Evolutionary conservation across 2,888 invertebrate species (phyloP), one percentile per base, ranked within the genome.

Genomic region (Lochmaea capreae): DNA sequence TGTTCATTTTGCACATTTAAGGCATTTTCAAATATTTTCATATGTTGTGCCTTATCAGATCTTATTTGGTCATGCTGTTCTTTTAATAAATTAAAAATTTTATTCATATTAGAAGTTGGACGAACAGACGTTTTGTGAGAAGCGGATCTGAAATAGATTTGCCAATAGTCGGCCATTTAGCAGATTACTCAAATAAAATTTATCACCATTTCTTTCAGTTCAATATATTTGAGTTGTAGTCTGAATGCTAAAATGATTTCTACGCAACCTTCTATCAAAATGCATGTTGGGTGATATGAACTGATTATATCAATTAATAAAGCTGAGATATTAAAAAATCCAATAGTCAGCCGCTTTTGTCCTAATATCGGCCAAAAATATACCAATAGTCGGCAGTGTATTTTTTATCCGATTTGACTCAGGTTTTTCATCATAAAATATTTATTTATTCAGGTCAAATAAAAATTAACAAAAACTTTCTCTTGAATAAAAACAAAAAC

Each of bases 131-230:
- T n/a, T n/a, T n/a, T n/a, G n/a, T n/a, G n/a, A n/a, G n/a, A n/a
- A n/a, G n/a, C n/a, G n/a, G n/a, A n/a, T n/a, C n/a, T n/a, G n/a
- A n/a, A n/a, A n/a, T 57, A 57, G 18, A 57, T 57, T 3, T 18
- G 18, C 18, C 57, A 57, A 57, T 10, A 57, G 57, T 57, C n/a
- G n/a, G n/a, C n/a, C 57, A 57, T 57, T 57, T 57, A 57, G 18
- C 57, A 57, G 57, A 57, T 18, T 18, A 3, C 8, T 57, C 16
- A 18, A 18, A 57, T 5, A 57, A 18, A 57, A 22, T 1, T 10
- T 16, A 22, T 57, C 57, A 57, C 57, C 5, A 57, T 18, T 18
- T 18, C 18, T 16, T 57, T 22, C 57, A 16, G 57, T 57, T 57
- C 16, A 16, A 57, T 57, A 16, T 10, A 16, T 57, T 57, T 57